Base-by-base conservation (phyloP, 2,113 vertebrate species). In the Tyto alba region DNA sequence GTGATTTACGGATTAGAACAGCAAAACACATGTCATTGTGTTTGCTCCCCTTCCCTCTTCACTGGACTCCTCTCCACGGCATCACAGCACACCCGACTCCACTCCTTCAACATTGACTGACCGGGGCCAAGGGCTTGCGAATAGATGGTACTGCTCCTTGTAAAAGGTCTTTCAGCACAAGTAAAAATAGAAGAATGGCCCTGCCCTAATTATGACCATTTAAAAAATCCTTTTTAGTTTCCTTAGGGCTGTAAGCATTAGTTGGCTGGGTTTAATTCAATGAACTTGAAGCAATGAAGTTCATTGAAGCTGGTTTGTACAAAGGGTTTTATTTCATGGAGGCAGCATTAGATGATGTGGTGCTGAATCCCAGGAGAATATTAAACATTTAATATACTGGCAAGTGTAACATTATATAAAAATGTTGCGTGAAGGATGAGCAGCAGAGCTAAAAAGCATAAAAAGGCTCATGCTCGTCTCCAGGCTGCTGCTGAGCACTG, bases 321-420 rank as follows among this genome's bases (percentile, higher is more conserved):
- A 59, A 88, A 90, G 76, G 38, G 16, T 41, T 84, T 91, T 91
- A 43, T 94, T 96, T 90, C 89, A 67, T 14, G 43, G 79, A 89
- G 48, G 88, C 60, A 93, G 83, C 55, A 60, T 85, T 60, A 91
- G 72, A 88, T 92, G 95, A 59, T 40, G 56, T 41, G 34, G 79
- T 95, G 62, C 81, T 71, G 74, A 72, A 93, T 97, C 62, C 50
- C 62, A 76, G 79, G 73, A 89, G 89, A 77, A 94, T 94, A 91
- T 92, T 85, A 88, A 96, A 95, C 48, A n/a, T 94, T 97, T 96
- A 94, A 95, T 80, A 95, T 73, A 96, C 95, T 95, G 88, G 59
- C 36, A 76, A 87, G 89, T 85, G 74, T 93, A 95, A 95, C 76
- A 43, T 85, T 92, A 88, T 64, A 96, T 90, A 88, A 75, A 94